phyloP scores from a whole-genome alignment of 2,113 vertebrate species.

The Panurus biarmicus region DNA sequence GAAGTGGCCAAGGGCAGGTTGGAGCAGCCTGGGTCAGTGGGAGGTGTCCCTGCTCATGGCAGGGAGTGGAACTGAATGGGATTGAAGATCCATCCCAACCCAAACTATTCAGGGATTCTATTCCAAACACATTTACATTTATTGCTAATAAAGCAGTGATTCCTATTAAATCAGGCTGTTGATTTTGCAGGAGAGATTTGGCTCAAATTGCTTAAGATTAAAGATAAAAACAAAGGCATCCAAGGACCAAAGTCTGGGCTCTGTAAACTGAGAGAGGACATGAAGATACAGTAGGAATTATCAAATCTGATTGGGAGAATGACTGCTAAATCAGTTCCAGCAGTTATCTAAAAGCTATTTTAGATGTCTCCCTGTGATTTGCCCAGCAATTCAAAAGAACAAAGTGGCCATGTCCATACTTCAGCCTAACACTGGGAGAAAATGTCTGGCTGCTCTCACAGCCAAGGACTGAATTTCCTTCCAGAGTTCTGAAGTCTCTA shows the following conservation, averaged over 20 bases:
- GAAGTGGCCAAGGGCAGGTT: not conserved
- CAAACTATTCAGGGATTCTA: not conserved
- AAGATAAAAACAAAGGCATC: not conserved
- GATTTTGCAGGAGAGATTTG: not conserved
- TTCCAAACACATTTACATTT: not conserved
- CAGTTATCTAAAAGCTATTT: not conserved
- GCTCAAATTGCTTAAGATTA: not conserved
- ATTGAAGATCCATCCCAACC: not conserved
- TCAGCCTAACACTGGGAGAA: not conserved
- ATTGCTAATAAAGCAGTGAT: not conserved
- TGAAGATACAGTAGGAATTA: not conserved
- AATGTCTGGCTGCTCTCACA: not conserved
- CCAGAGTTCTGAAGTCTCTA: not conserved
- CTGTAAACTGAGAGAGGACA: not conserved
- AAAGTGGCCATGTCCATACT: not conserved
- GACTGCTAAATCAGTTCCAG: not conserved
- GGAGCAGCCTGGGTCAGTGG: not conserved
- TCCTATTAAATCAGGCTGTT: not conserved
- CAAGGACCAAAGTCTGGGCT: not conserved
- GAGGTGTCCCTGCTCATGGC: not conserved
- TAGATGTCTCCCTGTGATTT: not conserved
- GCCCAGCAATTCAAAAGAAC: accelerated
- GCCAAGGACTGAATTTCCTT: not conserved
- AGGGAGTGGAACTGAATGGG: not conserved
- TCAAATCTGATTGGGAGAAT: not conserved